Percentiles rank a stretch among this genome's conserved stretches.
phyloP scores from a whole-genome alignment of 2,797 vertebrate genomes.

The Periophthalmus magnuspinnatus region DNA sequence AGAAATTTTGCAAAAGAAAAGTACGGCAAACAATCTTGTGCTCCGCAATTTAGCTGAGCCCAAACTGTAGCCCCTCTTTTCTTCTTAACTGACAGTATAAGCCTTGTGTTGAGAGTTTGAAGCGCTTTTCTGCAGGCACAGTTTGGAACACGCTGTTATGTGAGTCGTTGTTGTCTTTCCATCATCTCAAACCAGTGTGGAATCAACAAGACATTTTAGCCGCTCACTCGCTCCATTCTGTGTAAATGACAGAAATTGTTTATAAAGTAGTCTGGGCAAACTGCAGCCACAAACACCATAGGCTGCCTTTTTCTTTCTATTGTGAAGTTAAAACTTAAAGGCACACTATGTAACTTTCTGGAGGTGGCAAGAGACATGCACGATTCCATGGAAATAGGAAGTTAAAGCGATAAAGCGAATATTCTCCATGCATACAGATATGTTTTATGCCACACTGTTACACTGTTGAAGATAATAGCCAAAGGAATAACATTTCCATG shows the following conservation, averaged over 20 bases:
- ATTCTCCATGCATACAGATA: no score
- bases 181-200: constrained; percentile 5
- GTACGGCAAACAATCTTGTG: background rate
- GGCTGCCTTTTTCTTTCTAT: background rate
- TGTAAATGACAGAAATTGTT: background rate
- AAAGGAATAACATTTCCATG: no score
- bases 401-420: no score
- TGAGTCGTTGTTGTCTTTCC: background rate
- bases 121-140: background rate
- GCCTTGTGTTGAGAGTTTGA: background rate
- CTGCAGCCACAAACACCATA: background rate
- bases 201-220: constrained; percentile 7
- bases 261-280: background rate
- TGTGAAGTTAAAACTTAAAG: background rate
- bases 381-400: no score
- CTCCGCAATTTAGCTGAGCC: background rate
- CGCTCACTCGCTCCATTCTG: background rate
- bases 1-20: background rate
- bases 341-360: no score
- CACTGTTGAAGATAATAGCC: no score
- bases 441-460: no score
- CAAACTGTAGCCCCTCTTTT: background rate
- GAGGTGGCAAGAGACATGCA: no score
- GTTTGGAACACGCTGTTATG: background rate
- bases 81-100: background rate